These are phyloP conservation scores for Antennarius maculatus DNA, from an alignment of 2,797 vertebrate genomes.

Conservation along the genomic window DNA sequence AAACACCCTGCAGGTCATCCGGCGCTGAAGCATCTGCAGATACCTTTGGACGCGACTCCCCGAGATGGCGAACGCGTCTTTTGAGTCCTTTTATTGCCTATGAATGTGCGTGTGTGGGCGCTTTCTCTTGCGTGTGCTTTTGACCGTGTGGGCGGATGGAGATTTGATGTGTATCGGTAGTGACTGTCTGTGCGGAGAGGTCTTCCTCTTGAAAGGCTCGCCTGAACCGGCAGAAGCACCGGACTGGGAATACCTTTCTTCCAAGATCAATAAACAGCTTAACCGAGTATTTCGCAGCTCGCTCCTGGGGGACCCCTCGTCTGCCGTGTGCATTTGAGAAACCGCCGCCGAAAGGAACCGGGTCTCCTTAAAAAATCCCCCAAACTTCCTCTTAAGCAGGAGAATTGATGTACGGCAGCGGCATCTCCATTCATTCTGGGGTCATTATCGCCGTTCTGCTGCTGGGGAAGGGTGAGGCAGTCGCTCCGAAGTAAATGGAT, in stretches of 20 bases:
- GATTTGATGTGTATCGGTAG: slow-evolving; percentile 60
- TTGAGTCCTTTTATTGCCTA: slow-evolving; percentile 6
- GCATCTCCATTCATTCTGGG: slow-evolving; percentile 54
- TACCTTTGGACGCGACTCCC: not conserved
- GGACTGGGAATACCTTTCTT: slow-evolving; percentile 64
- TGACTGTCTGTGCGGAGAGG: slow-evolving; percentile 51
- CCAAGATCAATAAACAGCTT: slow-evolving; percentile 73
- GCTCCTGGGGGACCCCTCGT: slow-evolving; percentile 41
- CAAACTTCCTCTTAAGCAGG: slow-evolving; percentile 41
- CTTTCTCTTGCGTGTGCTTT: slow-evolving; percentile 5
- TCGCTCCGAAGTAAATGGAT: slow-evolving; percentile 54
- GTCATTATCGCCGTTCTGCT: slow-evolving; percentile 57
- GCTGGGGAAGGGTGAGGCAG: slow-evolving; percentile 20
- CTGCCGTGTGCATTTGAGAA: slow-evolving; percentile 13
- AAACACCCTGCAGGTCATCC: not conserved
- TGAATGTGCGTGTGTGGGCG: slow-evolving; percentile 28
- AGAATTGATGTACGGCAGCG: slow-evolving; percentile 52
- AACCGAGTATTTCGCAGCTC: slow-evolving; percentile 67
- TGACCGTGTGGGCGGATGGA: slow-evolving; percentile 50
- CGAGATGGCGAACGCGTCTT: not conserved
- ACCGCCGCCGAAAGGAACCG: slow-evolving; percentile 2
- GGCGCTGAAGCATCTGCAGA: not conserved
- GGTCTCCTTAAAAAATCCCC: slow-evolving; percentile 32
- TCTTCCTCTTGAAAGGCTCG: slow-evolving; percentile 59
- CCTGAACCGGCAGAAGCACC: slow-evolving; percentile 35